Evolutionary conservation across 2,113 vertebrate genomes (phyloP), one percentile per base, ranked within the genome.

Genomic region (Thryonomys swinderianus): DNA sequence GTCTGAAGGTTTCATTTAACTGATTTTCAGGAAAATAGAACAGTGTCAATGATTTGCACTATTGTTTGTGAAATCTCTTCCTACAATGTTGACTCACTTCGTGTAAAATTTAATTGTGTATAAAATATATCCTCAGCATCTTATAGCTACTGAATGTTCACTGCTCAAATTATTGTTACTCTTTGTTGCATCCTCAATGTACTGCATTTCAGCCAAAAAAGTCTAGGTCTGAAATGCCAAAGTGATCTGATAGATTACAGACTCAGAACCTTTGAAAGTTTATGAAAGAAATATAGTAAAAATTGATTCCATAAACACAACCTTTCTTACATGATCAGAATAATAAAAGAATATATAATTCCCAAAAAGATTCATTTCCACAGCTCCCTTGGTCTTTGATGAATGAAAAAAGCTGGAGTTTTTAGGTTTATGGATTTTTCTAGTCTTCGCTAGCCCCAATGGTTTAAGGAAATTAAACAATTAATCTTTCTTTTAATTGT

Each of bases 401-500:
- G 78, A 93, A 92, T 91, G 67, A 87, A 93, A 97, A 93, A 97
- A 93, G 80, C 66, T 83, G 34, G 48, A 91, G 73, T 83, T 97
- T 96, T 96, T 55, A 81, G 37, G 90, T 96, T 97, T 92, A 76
- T 84, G 51, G 73, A 82, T 96, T 69, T n/a, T 98, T 48, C 79
- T 97, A 96, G 90, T 88, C 87, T 98, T 98, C 96, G 61, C 86
- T 86, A 93, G 93, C 87, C 95, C 42, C 13, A 93, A n/a, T 80
- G 57, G 74, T 53, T 97, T 97, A 95, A 97, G 62, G 69, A 98
- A 98, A 98, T 96, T 95, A 98, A 98, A 97, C 96, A 98, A 98
- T 98, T 98, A 97, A 96, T 98, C 96, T 97, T 92, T 91, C 69
- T 94, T 97, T 97, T 96, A 96, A 85, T 96, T 97, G 95, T 96